Evolutionary conservation across 37 sponge, comb jelly and placozoan species (phyloP).

Genomic region (Ianthella basta): DNA sequence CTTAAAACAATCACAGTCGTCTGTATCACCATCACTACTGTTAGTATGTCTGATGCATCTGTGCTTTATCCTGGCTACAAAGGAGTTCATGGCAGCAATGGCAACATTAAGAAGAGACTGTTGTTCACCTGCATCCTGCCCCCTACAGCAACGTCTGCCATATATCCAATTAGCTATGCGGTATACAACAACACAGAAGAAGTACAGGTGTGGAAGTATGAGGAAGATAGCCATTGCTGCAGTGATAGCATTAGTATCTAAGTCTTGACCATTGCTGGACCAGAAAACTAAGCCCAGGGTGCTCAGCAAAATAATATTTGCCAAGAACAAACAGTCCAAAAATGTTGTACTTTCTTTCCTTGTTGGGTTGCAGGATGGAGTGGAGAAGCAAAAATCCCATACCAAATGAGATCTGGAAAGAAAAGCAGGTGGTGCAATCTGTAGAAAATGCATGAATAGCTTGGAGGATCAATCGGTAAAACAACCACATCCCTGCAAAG

Average conservation of each 20-base stretch:
- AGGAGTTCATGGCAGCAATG: too few relatives aligned
- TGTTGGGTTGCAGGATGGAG: constrained; percentile 17
- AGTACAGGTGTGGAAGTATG: not conserved
- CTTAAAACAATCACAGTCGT: too few relatives aligned
- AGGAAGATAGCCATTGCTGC: not conserved
- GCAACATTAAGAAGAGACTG: too few relatives aligned
- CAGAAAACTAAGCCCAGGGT: not conserved
- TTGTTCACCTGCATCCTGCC: too few relatives aligned
- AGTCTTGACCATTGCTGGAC: too few relatives aligned
- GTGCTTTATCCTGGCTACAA: too few relatives aligned
- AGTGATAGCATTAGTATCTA: not conserved
- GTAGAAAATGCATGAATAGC: constrained; percentile 6
- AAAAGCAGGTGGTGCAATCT: not conserved
- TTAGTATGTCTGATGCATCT: too few relatives aligned
- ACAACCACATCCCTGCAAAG: constrained; percentile 15
- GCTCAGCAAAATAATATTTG: not conserved
- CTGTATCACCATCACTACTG: too few relatives aligned
- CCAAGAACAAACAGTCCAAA: not conserved
- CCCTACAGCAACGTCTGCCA: too few relatives aligned
- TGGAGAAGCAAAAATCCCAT: not conserved
- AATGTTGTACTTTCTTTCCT: not conserved
- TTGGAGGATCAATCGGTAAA: not conserved
- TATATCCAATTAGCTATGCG: too few relatives aligned
- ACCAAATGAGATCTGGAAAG: not conserved
- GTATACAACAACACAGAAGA: not conserved